These are phyloP conservation scores for Polymixis flavicincta DNA, from an alignment of 2,888 invertebrate species.

Conservation along the genomic window DNA sequence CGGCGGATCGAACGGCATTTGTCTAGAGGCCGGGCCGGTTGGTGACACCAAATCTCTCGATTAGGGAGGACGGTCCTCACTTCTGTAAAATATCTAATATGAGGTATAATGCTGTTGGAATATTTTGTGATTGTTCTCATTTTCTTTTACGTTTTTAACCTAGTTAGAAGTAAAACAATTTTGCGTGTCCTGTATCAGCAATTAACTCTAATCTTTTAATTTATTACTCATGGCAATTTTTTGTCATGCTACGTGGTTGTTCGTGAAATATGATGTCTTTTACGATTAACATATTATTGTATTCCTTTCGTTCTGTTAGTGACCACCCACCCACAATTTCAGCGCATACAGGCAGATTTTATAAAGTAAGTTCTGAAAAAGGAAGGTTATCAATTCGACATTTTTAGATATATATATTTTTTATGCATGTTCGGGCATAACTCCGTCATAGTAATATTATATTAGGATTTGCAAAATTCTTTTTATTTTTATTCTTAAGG, in stretches of 20 bases:
- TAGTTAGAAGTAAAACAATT: not conserved
- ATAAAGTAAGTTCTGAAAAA: not conserved
- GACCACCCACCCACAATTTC: not conserved
- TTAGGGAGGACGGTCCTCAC: conserved; percentile 39
- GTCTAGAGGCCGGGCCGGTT: conserved; percentile 59
- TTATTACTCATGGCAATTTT: not conserved
- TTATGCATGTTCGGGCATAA: no score
- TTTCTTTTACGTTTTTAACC: not conserved
- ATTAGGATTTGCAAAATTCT: no score
- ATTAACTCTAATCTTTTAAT: not conserved
- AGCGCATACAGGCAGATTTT: not conserved
- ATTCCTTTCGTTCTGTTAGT: not conserved
- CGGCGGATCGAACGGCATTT: conserved; percentile 78
- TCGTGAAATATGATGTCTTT: not conserved
- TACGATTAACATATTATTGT: not conserved
- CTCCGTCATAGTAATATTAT: no score
- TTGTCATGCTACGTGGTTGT: not conserved
- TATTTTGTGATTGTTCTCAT: conserved; percentile 7
- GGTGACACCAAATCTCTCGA: conserved; percentile 32
- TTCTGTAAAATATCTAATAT: not conserved
- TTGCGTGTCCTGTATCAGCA: not conserved
- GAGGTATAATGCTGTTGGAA: not conserved
- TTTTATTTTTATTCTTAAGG: no score
- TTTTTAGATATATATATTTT: no score
- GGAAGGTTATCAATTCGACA: no score